Evolutionary conservation across 2,113 vertebrate species (phyloP).

Genomic region (Albula glossodonta): DNA sequence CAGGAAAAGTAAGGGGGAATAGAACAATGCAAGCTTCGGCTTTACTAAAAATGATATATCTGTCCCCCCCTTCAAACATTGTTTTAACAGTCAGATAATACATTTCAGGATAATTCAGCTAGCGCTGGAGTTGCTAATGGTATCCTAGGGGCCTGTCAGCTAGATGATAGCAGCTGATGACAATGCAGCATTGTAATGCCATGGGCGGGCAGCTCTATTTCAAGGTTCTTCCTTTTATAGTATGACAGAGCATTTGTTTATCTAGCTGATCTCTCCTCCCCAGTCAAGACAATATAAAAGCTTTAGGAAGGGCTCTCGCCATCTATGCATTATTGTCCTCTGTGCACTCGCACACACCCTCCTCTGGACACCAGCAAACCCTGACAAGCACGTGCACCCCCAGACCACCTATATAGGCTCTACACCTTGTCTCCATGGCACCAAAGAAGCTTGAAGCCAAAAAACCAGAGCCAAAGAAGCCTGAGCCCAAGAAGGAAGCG

Average conservation of each 20-base stretch:
- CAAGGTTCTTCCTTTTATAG: slow-evolving; percentile 40
- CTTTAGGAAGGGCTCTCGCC: neutral
- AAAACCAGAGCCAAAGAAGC: slow-evolving; percentile 73
- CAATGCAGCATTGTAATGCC: slow-evolving; percentile 29
- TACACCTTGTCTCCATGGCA: slow-evolving; percentile 58
- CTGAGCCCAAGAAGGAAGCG: slow-evolving; percentile 51
- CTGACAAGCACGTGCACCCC: too few relatives aligned
- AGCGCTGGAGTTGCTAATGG: slow-evolving; percentile 16
- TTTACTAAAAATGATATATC: neutral
- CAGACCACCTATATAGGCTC: neutral
- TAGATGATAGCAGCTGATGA: slow-evolving; percentile 30
- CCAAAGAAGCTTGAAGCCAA: slow-evolving; percentile 76
- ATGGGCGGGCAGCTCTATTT: slow-evolving; percentile 30
- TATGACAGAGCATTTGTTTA: slow-evolving; percentile 11
- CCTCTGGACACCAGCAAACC: too few relatives aligned
- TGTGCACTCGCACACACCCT: neutral
- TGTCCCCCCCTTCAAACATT: neutral
- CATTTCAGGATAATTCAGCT: slow-evolving; percentile 17
- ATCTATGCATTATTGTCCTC: slow-evolving; percentile 10
- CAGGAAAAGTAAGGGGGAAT: neutral
- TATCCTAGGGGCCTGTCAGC: slow-evolving; percentile 19
- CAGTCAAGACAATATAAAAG: slow-evolving; percentile 26
- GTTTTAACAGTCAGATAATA: neutral
- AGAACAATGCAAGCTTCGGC: neutral
- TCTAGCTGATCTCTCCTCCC: slow-evolving; percentile 13